These are phyloP conservation scores for Xanthia icteritia DNA, from an alignment of 2,888 invertebrate genomes.

Conservation along the genomic window DNA sequence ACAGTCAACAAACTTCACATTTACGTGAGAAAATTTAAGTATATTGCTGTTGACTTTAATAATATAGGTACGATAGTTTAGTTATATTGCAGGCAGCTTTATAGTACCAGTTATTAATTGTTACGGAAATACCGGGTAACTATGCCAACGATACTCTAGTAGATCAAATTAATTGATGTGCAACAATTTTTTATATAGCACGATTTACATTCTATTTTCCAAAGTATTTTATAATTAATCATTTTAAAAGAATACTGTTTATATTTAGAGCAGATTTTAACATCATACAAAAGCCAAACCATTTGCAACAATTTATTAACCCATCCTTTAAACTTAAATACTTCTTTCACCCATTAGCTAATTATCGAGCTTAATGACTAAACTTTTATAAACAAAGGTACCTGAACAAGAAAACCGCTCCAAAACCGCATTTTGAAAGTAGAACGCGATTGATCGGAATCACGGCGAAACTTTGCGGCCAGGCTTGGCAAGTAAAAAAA, in stretches of 20 bases:
- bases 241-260: background rate
- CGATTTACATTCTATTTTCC: too few species aligned
- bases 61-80: too few species aligned
- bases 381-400: slow-evolving; percentile 12
- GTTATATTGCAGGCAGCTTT: background rate
- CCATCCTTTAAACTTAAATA: background rate
- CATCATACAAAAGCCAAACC: background rate
- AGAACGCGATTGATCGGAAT: slow-evolving; percentile 61
- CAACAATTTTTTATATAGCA: background rate
- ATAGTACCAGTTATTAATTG: background rate
- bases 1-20: background rate
- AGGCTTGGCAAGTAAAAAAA: slow-evolving; percentile 51
- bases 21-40: background rate
- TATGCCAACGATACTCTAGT: background rate
- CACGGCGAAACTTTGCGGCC: slow-evolving; percentile 48
- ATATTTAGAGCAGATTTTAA: background rate
- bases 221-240: too few species aligned
- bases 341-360: background rate
- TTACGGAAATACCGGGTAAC: background rate
- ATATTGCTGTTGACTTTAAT: too few species aligned
- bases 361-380: slow-evolving; percentile 9
- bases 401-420: slow-evolving; percentile 24
- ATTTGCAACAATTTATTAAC: background rate
- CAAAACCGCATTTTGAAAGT: slow-evolving; percentile 29
- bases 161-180: background rate